Evolutionary conservation across 2,797 vertebrate species (phyloP).

Genomic region (Cercopithecus hamlyni): DNA sequence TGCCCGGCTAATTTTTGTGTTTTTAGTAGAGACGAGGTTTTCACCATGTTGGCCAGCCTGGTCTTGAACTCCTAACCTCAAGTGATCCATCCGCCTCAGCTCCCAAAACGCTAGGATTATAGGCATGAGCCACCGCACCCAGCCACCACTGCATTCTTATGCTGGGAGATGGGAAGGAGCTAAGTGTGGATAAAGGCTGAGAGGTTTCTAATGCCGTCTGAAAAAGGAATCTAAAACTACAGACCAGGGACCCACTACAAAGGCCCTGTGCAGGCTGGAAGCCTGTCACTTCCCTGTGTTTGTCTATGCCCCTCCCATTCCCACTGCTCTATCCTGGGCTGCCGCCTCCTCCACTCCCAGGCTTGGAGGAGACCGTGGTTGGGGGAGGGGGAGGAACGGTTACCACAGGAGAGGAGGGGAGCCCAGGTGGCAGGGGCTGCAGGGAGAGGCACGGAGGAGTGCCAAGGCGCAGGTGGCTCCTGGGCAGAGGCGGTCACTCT

Average conservation of each 20-base stretch:
- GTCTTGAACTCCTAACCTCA: background rate
- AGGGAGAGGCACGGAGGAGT: background rate
- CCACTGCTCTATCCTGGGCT: background rate
- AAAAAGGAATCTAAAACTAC: background rate
- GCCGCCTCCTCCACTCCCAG: background rate
- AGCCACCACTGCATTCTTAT: background rate
- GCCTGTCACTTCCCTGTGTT: background rate
- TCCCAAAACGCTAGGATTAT: background rate
- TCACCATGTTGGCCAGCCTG: background rate
- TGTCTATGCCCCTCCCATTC: background rate
- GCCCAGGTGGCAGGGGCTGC: background rate
- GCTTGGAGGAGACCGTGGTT: background rate
- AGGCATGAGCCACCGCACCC: background rate
- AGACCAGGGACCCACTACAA: background rate
- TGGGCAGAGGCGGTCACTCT: background rate
- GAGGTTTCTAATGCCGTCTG: background rate
- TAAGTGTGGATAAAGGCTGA: background rate
- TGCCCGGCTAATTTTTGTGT: background rate
- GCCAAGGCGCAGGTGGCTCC: background rate
- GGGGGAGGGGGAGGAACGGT: background rate
- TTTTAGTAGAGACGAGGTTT: background rate
- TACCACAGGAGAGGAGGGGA: background rate
- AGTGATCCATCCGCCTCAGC: background rate
- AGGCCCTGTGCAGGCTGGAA: background rate
- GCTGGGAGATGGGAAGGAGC: background rate